These are phyloP conservation scores for Plodia interpunctella DNA, from an alignment of 1,140 invertebrate species.

Conservation along the genomic window DNA sequence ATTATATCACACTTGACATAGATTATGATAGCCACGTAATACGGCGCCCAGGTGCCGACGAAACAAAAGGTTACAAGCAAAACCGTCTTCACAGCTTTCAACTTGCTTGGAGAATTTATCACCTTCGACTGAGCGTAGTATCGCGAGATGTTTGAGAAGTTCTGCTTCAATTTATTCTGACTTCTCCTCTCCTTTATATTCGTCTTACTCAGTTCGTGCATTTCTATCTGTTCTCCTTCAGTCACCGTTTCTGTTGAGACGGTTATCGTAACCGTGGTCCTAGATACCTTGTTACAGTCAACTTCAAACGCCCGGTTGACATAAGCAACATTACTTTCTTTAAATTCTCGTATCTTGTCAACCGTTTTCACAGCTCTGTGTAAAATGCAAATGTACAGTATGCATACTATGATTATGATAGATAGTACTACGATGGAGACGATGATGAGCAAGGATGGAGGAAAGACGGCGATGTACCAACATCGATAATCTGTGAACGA, in stretches of 20 bases:
- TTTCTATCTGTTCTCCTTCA: constrained; percentile 20
- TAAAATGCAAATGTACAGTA: constrained; percentile 35
- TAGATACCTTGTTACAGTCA: constrained; percentile 18
- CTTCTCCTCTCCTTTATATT: constrained; percentile 17
- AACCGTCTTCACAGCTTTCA: constrained; percentile 40
- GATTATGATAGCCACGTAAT: constrained; percentile 37
- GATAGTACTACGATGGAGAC: constrained; percentile 31
- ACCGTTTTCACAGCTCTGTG: constrained; percentile 38
- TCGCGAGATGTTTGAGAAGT: constrained; percentile 16
- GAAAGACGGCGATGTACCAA: constrained; percentile 41
- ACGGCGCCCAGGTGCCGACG: constrained; percentile 38
- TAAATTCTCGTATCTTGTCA: constrained; percentile 35
- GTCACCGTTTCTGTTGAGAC: constrained; percentile 19
- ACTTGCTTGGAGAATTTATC: constrained; percentile 28
- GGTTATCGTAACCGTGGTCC: constrained; percentile 27
- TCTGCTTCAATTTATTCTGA: constrained; percentile 11
- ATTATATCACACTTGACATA: constrained; percentile 41
- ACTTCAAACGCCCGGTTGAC: constrained; percentile 30
- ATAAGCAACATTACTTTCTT: constrained; percentile 29
- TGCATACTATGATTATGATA: constrained; percentile 34
- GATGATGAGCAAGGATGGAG: constrained; percentile 30
- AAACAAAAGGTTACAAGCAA: constrained; percentile 35
- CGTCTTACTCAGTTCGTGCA: constrained; percentile 24
- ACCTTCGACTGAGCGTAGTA: constrained; percentile 22
- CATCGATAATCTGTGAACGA: constrained; percentile 36